phyloP scores from a whole-genome alignment of 2,797 vertebrate species.

The Tiaroga cobitis region DNA sequence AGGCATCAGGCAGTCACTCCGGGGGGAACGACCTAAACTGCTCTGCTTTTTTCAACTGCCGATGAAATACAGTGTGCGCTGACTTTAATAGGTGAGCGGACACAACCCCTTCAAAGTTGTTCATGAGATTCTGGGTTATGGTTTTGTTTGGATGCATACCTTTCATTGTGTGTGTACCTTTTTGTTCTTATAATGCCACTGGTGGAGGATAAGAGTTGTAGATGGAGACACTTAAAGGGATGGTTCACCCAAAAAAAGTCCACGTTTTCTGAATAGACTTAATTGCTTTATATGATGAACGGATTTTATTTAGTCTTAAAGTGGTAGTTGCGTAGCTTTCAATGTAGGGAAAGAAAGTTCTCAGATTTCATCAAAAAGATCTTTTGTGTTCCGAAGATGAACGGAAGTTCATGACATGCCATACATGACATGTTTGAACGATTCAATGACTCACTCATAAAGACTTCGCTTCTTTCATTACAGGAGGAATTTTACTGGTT shows the following conservation, averaged over 20 bases:
- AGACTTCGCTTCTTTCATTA: too few species aligned
- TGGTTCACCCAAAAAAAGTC: background rate
- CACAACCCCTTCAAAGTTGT: conserved; percentile 15
- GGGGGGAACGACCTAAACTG: conserved; percentile 46
- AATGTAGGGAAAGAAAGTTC: too few species aligned
- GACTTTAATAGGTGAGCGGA: conserved; percentile 35
- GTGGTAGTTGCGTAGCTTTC: too few species aligned
- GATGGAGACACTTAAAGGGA: background rate
- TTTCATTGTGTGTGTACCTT: conserved; percentile 70
- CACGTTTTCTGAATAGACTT: too few species aligned
- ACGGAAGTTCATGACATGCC: too few species aligned
- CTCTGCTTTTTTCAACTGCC: conserved; percentile 56
- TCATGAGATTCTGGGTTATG: conserved; percentile 52
- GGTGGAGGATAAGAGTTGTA: conserved; percentile 62
- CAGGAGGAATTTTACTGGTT: too few species aligned
- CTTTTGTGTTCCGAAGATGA: too few species aligned
- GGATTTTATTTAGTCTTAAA: background rate
- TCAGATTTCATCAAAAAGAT: too few species aligned
- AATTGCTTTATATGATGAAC: background rate
- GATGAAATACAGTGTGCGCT: conserved; percentile 10
- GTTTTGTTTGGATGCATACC: conserved; percentile 72
- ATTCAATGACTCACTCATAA: too few species aligned
- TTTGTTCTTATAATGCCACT: conserved; percentile 72
- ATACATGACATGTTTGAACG: too few species aligned
- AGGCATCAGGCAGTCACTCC: conserved; percentile 61